phyloP scores from a whole-genome alignment of 1,140 invertebrate species.

The Colletes latitarsis region DNA sequence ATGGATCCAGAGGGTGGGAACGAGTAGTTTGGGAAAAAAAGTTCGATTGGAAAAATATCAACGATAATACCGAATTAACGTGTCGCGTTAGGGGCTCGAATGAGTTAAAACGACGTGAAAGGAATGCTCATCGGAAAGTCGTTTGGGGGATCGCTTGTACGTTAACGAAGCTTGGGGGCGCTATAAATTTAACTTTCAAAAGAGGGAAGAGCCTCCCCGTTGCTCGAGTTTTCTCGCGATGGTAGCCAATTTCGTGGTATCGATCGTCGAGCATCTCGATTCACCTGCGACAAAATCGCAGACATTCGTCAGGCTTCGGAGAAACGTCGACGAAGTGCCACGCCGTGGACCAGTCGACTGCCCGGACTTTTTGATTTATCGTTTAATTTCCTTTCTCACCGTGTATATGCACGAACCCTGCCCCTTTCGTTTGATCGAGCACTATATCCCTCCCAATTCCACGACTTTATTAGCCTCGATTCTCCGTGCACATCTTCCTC shows the following conservation, averaged over 20 bases:
- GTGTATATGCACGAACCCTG: neutral
- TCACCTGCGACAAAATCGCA: slow-evolving; percentile 18
- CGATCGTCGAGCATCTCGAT: slow-evolving; percentile 24
- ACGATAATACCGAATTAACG: neutral
- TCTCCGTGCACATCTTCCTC: neutral
- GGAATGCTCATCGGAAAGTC: neutral
- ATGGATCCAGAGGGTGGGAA: too few relatives aligned
- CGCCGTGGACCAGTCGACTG: neutral
- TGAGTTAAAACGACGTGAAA: neutral
- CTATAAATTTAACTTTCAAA: slow-evolving; percentile 28
- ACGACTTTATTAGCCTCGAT: neutral
- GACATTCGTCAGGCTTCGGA: slow-evolving; percentile 26
- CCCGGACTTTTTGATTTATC: slow-evolving; percentile 31
- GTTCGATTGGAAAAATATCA: neutral
- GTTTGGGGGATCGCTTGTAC: neutral
- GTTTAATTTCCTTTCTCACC: slow-evolving; percentile 12
- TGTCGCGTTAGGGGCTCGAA: neutral
- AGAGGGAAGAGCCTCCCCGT: neutral
- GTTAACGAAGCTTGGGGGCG: neutral
- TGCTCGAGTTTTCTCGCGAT: neutral
- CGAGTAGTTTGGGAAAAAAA: neutral
- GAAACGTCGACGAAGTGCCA: slow-evolving; percentile 5
- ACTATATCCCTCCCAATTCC: neutral
- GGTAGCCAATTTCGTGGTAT: slow-evolving; percentile 21
- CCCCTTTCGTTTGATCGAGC: slow-evolving; percentile 3